Conservation (phyloP, 2,113 vertebrate genomes). For the Anguilla japonica region DNA sequence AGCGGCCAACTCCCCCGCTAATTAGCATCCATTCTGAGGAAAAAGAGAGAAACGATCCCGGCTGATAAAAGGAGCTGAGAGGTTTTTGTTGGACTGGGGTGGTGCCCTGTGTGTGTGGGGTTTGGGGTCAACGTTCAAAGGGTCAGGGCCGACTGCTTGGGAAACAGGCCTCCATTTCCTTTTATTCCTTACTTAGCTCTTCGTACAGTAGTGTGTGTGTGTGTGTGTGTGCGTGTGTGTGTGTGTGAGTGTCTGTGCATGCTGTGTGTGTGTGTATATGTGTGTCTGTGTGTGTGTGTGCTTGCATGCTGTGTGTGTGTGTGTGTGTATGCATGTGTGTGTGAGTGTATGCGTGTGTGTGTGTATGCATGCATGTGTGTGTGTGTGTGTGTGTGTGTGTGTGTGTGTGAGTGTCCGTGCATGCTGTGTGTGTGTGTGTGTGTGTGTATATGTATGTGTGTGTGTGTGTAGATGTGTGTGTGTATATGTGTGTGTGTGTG, state of each 20-base stretch:
- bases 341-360: neutral
- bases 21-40: too few species aligned
- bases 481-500: neutral
- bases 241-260: constrained; percentile 23
- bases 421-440: neutral
- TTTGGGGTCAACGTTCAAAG: too few species aligned
- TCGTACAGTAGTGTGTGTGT: neutral
- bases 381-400: neutral
- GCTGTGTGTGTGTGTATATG: constrained; percentile 22
- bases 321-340: too few species aligned
- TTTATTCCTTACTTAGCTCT: too few species aligned
- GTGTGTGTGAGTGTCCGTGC: neutral
- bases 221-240: constrained; percentile 3
- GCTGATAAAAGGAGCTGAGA: too few species aligned
- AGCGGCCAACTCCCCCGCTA: too few species aligned
- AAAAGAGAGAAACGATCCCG: too few species aligned
- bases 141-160: too few species aligned
- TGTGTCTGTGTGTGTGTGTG: constrained; percentile 30
- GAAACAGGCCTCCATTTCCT: too few species aligned
- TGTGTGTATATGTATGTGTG: neutral
- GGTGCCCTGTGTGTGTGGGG: too few species aligned
- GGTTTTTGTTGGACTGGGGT: too few species aligned
- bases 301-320: neutral
- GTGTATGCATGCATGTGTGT: neutral
- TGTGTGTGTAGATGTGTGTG: neutral